phyloP scores from a whole-genome alignment of 64 coral and sea anemone species.

The Montipora efflorescens region DNA sequence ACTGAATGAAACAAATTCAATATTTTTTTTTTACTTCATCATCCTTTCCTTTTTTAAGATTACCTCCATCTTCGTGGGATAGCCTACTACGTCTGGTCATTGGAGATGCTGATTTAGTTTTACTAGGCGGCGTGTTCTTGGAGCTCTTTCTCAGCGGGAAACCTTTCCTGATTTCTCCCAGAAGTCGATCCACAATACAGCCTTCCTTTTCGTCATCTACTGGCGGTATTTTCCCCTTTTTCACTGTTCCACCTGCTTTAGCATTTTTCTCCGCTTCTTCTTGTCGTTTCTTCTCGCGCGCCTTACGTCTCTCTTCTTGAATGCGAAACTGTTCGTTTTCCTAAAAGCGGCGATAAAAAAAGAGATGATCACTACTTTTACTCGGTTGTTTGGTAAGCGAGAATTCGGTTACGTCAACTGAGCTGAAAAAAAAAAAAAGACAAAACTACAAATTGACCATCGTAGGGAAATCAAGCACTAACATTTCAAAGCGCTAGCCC shows the following conservation, averaged over 20 bases:
- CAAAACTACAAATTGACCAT: too few relatives aligned
- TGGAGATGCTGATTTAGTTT: not conserved
- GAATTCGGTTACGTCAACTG: too few relatives aligned
- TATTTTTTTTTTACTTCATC: not conserved
- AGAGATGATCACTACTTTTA: not conserved
- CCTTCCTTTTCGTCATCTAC: slow-evolving; percentile 70
- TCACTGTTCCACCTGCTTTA: slow-evolving; percentile 34
- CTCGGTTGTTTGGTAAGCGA: not conserved
- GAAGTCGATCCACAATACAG: slow-evolving; percentile 85
- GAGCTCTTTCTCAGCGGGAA: slow-evolving; percentile 74
- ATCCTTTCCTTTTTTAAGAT: slow-evolving; percentile 19
- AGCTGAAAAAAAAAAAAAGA: too few relatives aligned
- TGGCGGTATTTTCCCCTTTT: slow-evolving; percentile 37
- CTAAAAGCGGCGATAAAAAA: slow-evolving; percentile 5
- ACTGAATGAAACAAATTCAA: too few relatives aligned
- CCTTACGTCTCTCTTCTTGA: slow-evolving; percentile 85
- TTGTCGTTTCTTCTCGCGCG: slow-evolving; percentile 76
- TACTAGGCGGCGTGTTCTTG: not conserved
- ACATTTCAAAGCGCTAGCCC: too few relatives aligned
- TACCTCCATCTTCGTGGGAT: slow-evolving; percentile 17
- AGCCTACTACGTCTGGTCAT: not conserved
- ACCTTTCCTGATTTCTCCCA: slow-evolving; percentile 83
- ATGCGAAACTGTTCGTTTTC: slow-evolving; percentile 96
- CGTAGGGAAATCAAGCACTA: too few relatives aligned
- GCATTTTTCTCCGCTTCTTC: slow-evolving; percentile 83